Base-by-base conservation (phyloP, 1,140 invertebrate species). In the Melanaphis sacchari region DNA sequence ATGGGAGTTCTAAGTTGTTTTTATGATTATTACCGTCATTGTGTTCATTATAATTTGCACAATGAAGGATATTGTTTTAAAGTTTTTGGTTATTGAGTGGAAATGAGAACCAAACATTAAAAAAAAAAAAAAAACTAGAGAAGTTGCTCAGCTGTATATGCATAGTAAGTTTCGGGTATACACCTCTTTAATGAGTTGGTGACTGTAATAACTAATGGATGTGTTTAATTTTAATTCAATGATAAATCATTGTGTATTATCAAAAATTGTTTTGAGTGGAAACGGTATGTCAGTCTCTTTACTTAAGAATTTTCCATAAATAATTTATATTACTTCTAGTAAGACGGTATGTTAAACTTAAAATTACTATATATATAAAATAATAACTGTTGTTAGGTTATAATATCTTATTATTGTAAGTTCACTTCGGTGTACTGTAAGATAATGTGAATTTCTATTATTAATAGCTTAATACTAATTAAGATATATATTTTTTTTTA, bases 21-120 rank as follows among this genome's bases (percentile, higher is more conserved):
- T 66, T n/a, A 66, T 66, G 59, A 66, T 66, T 66, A 66, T 66
- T 66, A n/a, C 59, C 59, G 59, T n/a, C 59, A 66, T 66, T 66
- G 31, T 66, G 18, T 66, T 66, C 59, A 66, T 66, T 66, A 66
- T 11, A 9, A n/a, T 66, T 66, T n/a, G 59, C 59, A 66, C 59
- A 66, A 66, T 66, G 59, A 66, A 66, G 11, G 59, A 66, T 66
- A 66, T 66, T 66, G 59, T 66, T 66, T 66, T n/a, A 66, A 66
- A n/a, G 59, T 66, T 66, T n/a, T n/a, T 66, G 59, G 4, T 59
- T 59, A 59, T 59, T 59, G 54, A 66, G 31, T n/a, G 59, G 11
- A 66, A 66, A 15, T 66, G 59, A 66, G 11, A 66, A 31, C 31
- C n/a, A n/a, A 66, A n/a, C 59, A 66, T 66, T 59, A 2, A 66